phyloP scores from a whole-genome alignment of 2,113 vertebrate genomes.

The Cephalopterus ornatus region DNA sequence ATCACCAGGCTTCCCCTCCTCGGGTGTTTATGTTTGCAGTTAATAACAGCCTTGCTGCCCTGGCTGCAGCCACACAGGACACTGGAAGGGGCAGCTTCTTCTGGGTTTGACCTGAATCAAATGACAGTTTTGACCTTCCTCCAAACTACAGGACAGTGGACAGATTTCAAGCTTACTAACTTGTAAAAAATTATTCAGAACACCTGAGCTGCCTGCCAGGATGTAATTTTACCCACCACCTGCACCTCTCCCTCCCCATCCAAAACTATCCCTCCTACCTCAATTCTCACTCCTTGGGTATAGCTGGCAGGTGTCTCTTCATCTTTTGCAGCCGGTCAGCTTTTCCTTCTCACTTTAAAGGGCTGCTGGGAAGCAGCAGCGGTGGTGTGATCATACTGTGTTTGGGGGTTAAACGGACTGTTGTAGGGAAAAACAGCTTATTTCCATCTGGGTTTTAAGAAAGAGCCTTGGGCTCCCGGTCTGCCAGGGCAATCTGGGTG shows the following conservation, averaged over 20 bases:
- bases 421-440: not conserved
- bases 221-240: not conserved
- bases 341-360: not conserved
- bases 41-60: not conserved
- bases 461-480: not conserved
- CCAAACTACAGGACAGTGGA: not conserved
- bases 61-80: not conserved
- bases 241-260: not conserved
- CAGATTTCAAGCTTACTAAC: not conserved
- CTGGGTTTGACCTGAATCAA: not conserved
- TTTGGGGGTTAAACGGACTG: not conserved
- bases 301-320: not conserved
- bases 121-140: not conserved
- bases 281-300: not conserved
- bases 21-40: not conserved
- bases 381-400: accelerated
- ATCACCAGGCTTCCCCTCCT: not conserved
- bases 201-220: not conserved
- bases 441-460: not conserved
- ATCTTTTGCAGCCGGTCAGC: not conserved
- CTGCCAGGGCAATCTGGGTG: not conserved
- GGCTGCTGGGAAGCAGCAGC: accelerated
- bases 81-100: not conserved
- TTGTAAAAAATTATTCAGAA: not conserved
- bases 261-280: not conserved